Base-by-base conservation (phyloP, 2,113 vertebrate species). In the Rhinopithecus roxellana region DNA sequence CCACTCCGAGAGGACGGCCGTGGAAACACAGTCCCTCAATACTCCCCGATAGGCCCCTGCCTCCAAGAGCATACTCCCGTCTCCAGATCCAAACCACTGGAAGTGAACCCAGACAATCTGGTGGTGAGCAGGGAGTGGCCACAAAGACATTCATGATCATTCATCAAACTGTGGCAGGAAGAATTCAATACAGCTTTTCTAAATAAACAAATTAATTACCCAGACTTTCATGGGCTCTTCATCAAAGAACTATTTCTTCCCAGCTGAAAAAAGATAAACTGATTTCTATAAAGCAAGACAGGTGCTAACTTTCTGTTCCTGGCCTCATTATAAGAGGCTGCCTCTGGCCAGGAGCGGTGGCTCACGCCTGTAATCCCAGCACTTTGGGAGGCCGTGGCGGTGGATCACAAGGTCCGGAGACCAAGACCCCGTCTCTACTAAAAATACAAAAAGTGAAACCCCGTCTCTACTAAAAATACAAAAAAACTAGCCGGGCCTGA, bases 171-270 rank as follows among this genome's bases (percentile, higher is more conserved):
- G 93, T 87, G 82, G 92, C 86, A 93, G 93, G 55, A 95, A 81
- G 55, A 75, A 45, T 74, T 96, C 90, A 79, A 64, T 22, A 78
- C 92, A 75, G 81, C 48, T 59, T 92, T 84, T 80, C 93, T 40
- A 96, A 97, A 82, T 77, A 95, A 98, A 61, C 35, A 94, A n/a
- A n/a, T 79, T 82, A 95, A 96, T 38, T 89, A 94, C 69, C 40
- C 61, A 91, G 38, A 94, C 84, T 83, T 52, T 25, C 70, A 84
- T 91, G 80, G 70, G 70, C 61, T 94, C 77, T 84, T 97, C 95
- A 87, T 96, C 78, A 97, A 89, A 91, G 70, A 85, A 97, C 55
- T 6, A 59, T 88, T 97, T 64, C 27, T 97, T 88, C 32, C 83
- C 9, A 81, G 93, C 97, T 97, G 38, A 67, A 48, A 89, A 72